phyloP scores from a whole-genome alignment of 2,113 vertebrate species.

The Machaerirhynchus nigripectus region DNA sequence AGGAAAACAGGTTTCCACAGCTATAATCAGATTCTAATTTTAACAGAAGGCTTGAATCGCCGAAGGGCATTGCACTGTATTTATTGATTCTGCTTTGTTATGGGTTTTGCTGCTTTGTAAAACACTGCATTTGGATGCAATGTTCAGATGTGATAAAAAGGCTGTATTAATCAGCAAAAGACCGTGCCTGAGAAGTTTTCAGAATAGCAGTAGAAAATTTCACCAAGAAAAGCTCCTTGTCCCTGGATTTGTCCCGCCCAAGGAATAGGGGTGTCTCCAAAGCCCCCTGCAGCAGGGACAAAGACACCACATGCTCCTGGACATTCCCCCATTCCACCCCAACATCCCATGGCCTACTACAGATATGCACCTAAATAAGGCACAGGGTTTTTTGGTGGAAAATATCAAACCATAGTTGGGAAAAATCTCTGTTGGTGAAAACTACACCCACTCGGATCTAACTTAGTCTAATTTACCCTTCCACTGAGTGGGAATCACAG shows the following conservation, averaged over 20 bases:
- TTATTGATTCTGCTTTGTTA: slow-evolving; percentile 65
- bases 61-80: slow-evolving; percentile 41
- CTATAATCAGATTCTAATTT: slow-evolving; percentile 61
- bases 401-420: background rate
- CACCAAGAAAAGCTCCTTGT: background rate
- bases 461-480: background rate
- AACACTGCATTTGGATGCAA: slow-evolving; percentile 14
- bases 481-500: background rate
- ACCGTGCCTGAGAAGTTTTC: slow-evolving; percentile 16
- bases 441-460: background rate
- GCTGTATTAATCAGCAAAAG: slow-evolving; percentile 50
- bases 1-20: slow-evolving; percentile 42
- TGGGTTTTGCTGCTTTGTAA: slow-evolving; percentile 44
- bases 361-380: background rate
- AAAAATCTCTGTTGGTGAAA: background rate
- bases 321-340: background rate
- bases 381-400: background rate
- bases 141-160: slow-evolving; percentile 53
- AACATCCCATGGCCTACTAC: background rate
- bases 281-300: background rate
- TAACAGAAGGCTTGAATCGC: slow-evolving; percentile 32
- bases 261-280: background rate
- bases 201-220: slow-evolving; percentile 1
- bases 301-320: background rate
- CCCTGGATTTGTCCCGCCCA: background rate